Percentiles rank a stretch among this genome's conserved stretches.
Evolutionary conservation across 2,888 invertebrate genomes (phyloP).

Genomic region (Plebejus melissa): DNA sequence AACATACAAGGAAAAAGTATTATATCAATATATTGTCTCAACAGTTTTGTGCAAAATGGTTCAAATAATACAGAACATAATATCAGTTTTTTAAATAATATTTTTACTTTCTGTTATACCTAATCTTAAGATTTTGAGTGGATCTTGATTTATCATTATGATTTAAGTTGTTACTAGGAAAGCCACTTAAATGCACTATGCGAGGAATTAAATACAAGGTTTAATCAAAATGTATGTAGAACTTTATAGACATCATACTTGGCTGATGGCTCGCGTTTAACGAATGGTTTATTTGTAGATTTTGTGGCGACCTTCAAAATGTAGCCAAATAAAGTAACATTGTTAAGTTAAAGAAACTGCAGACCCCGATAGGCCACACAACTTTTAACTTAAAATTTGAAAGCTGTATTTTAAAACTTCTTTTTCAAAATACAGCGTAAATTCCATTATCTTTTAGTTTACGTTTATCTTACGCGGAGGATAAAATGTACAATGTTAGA

Average conservation of each 20-base stretch:
- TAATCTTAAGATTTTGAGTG: background rate
- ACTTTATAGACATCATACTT: too few species aligned
- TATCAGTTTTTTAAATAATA: background rate
- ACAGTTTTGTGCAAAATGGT: background rate
- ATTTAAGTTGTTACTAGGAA: too few species aligned
- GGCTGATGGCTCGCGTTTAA: too few species aligned
- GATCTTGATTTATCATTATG: background rate
- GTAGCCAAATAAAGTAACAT: too few species aligned
- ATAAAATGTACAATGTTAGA: background rate
- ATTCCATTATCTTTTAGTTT: background rate
- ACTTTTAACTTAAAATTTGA: too few species aligned
- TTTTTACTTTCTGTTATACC: background rate
- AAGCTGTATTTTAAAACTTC: background rate
- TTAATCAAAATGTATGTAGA: too few species aligned
- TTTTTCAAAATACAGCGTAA: background rate
- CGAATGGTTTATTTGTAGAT: too few species aligned
- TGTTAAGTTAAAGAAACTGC: too few species aligned
- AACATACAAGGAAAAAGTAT: conserved; percentile 13
- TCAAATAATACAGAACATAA: background rate
- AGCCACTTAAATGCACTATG: too few species aligned
- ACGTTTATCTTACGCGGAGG: background rate
- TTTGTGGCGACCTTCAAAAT: too few species aligned
- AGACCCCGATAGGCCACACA: too few species aligned
- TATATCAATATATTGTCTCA: conserved; percentile 11
- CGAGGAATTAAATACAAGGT: too few species aligned